Evolutionary conservation across 1,140 invertebrate species (phyloP).

Genomic region (Temnothorax longispinosus): DNA sequence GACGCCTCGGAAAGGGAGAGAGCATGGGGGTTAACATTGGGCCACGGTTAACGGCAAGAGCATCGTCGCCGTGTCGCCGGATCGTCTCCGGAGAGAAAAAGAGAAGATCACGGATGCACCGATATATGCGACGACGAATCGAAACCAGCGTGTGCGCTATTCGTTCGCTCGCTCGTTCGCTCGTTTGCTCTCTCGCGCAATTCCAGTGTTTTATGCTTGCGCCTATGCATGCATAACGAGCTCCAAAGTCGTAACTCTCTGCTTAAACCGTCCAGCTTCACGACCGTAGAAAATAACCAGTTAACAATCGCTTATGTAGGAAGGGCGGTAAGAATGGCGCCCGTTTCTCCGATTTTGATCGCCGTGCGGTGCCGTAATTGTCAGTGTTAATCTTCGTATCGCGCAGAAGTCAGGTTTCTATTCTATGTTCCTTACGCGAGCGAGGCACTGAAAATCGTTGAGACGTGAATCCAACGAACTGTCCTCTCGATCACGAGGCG

Average conservation of each 20-base stretch:
- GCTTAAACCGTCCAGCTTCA: conserved; percentile 53
- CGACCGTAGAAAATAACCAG: conserved; percentile 57
- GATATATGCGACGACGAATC: conserved; percentile 33
- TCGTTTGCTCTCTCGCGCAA: conserved; percentile 41
- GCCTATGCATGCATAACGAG: conserved; percentile 80
- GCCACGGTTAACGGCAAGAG: not conserved
- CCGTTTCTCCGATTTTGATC: conserved; percentile 28
- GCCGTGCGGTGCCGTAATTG: not conserved
- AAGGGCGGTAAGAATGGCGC: not conserved
- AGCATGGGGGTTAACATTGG: not conserved
- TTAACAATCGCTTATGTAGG: conserved; percentile 69
- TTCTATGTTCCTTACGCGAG: not conserved
- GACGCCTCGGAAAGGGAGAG: not conserved
- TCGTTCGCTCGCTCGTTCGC: not conserved
- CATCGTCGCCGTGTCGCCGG: not conserved
- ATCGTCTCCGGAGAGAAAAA: not conserved
- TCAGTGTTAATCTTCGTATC: conserved; percentile 4
- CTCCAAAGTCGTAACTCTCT: conserved; percentile 72
- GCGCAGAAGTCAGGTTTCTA: not conserved
- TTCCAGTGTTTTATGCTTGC: conserved; percentile 70
- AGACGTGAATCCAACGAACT: not conserved
- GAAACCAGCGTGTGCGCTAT: not conserved
- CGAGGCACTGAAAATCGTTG: not conserved
- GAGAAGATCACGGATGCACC: conserved; percentile 7
- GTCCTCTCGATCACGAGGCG: not conserved